Evolutionary conservation across 2,888 invertebrate species (phyloP).

Genomic region (Acleris laterana): DNA sequence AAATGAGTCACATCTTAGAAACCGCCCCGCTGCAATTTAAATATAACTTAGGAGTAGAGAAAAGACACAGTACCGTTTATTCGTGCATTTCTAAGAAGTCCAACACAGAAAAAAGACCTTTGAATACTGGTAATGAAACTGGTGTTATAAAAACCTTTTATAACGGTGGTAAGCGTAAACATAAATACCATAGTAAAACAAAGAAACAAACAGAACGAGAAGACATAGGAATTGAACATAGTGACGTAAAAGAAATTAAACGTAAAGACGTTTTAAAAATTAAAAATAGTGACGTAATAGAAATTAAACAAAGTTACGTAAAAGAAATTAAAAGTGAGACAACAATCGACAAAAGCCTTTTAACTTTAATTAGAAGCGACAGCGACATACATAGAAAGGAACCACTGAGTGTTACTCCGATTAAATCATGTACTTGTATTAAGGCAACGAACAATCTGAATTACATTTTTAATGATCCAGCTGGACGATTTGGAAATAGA

Average conservation of each 20-base stretch:
- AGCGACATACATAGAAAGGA: conserved; percentile 44
- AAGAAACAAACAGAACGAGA: too few relatives aligned
- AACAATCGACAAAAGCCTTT: conserved; percentile 30
- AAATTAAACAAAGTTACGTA: conserved; percentile 3
- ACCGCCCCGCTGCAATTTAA: conserved; percentile 44
- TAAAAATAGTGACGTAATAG: too few relatives aligned
- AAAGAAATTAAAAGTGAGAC: conserved; percentile 13
- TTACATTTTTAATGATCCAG: conserved; percentile 61
- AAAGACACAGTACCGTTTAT: conserved; percentile 40
- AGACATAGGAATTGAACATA: too few relatives aligned
- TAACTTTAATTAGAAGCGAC: conserved; percentile 52
- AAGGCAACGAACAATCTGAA: conserved; percentile 53
- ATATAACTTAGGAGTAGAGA: conserved; percentile 37
- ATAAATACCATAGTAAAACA: conserved; percentile 17
- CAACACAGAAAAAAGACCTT: conserved; percentile 35
- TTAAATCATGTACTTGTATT: conserved; percentile 57
- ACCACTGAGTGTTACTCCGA: conserved; percentile 45
- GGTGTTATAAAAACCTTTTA: conserved; percentile 56
- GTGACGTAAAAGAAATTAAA: conserved; percentile 21
- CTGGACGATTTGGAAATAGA: conserved; percentile 51
- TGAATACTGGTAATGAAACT: conserved; percentile 38
- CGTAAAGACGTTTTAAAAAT: not conserved
- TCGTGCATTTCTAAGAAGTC: not conserved
- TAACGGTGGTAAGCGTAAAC: conserved; percentile 43
- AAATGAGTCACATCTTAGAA: conserved; percentile 55